Conservation (phyloP, 2,113 vertebrate species). For the Atractosteus spatula region DNA sequence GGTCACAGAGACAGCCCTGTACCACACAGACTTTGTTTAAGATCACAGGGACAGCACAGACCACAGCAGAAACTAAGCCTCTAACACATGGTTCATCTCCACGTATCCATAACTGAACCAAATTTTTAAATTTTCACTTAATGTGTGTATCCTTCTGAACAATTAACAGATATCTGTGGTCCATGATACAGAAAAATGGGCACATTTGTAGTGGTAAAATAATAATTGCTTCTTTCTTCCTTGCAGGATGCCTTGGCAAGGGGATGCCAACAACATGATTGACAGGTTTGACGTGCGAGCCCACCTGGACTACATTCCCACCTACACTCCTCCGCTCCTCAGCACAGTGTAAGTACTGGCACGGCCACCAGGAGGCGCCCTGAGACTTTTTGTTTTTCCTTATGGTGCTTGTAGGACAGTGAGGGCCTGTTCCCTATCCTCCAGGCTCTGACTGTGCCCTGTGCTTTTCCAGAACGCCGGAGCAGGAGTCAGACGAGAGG, state of each 20-base stretch:
- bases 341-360: conserved; percentile 76
- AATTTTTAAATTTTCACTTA: no score
- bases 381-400: neutral
- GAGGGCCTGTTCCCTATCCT: neutral
- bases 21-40: no score
- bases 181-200: no score
- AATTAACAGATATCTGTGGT: no score
- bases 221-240: neutral
- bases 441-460: conserved; percentile 9
- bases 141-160: no score
- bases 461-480: conserved; percentile 57
- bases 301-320: conserved; percentile 89
- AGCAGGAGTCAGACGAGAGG: conserved; percentile 88
- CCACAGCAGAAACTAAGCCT: no score
- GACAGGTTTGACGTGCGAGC: conserved; percentile 92
- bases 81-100: no score
- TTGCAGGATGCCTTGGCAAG: conserved; percentile 95
- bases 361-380: neutral
- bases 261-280: conserved; percentile 94
- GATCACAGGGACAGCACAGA: no score
- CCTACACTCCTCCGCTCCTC: conserved; percentile 82
- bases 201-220: no score
- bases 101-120: no score
- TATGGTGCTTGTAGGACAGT: neutral
- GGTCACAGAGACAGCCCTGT: no score